Conservation (phyloP, 2,888 invertebrate genomes). For the Coelinius sp. region DNA sequence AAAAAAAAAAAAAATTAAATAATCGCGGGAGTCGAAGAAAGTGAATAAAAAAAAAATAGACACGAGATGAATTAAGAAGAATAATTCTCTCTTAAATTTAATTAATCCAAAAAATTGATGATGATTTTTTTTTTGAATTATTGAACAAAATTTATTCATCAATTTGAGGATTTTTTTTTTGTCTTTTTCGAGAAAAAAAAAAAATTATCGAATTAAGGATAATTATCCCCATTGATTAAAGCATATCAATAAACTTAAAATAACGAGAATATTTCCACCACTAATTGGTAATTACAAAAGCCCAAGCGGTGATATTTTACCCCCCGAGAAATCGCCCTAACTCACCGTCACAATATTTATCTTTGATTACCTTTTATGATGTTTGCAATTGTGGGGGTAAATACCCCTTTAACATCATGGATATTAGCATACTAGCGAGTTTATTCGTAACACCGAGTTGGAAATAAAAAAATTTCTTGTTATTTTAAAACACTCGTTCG, state of each 20-base stretch:
- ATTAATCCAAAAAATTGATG: not conserved
- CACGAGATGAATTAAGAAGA: slow-evolving; percentile 25
- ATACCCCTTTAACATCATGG: slow-evolving; percentile 42
- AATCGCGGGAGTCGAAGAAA: slow-evolving; percentile 42
- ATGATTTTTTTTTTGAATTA: too few relatives aligned
- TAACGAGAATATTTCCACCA: slow-evolving; percentile 35
- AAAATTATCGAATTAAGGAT: not conserved
- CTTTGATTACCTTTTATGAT: slow-evolving; percentile 58
- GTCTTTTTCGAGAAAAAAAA: not conserved
- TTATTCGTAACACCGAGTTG: not conserved
- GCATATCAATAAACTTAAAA: not conserved
- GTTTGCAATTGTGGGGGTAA: slow-evolving; percentile 51
- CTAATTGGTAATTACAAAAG: slow-evolving; percentile 58
- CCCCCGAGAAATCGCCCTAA: slow-evolving; percentile 47
- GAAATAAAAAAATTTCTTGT: slow-evolving; percentile 5
- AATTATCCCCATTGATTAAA: not conserved
- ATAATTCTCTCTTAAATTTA: not conserved
- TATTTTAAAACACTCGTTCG: not conserved
- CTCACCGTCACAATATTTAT: slow-evolving; percentile 56
- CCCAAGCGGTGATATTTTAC: slow-evolving; percentile 53
- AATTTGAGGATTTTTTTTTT: too few relatives aligned
- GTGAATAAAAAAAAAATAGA: slow-evolving; percentile 37
- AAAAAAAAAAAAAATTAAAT: slow-evolving; percentile 43
- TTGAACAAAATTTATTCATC: too few relatives aligned
- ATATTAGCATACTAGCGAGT: not conserved